Conservation (phyloP, 2,797 vertebrate genomes). For the Loriculus beryllinus region DNA sequence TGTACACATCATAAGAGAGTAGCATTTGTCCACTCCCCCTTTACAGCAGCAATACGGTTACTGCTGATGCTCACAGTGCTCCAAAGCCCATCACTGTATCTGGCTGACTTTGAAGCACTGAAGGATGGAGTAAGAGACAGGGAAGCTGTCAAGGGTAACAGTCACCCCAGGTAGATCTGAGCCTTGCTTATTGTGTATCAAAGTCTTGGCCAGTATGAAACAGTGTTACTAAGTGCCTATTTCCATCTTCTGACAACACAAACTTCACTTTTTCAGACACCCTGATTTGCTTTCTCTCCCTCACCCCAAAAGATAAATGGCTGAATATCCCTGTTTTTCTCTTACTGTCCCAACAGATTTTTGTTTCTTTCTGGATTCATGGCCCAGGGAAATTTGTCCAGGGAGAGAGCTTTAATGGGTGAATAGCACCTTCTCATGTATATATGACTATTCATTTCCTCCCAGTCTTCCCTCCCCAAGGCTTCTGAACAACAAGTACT, state of each 20-base stretch:
- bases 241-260: background rate
- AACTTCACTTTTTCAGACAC: background rate
- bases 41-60: background rate
- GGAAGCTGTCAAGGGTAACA: background rate
- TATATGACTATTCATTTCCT: background rate
- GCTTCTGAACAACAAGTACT: background rate
- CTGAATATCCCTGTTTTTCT: background rate
- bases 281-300: background rate
- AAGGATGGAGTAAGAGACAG: background rate
- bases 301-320: background rate
- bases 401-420: background rate
- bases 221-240: background rate
- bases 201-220: background rate
- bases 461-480: background rate
- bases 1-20: background rate
- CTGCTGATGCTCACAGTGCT: background rate
- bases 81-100: rapidly evolving
- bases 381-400: background rate
- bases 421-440: background rate
- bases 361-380: background rate
- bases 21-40: background rate
- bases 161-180: background rate
- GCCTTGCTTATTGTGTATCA: background rate
- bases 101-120: background rate
- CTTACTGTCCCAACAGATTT: background rate